phyloP scores from a whole-genome alignment of 2,113 vertebrate genomes.

The Neolamprologus modestus region DNA sequence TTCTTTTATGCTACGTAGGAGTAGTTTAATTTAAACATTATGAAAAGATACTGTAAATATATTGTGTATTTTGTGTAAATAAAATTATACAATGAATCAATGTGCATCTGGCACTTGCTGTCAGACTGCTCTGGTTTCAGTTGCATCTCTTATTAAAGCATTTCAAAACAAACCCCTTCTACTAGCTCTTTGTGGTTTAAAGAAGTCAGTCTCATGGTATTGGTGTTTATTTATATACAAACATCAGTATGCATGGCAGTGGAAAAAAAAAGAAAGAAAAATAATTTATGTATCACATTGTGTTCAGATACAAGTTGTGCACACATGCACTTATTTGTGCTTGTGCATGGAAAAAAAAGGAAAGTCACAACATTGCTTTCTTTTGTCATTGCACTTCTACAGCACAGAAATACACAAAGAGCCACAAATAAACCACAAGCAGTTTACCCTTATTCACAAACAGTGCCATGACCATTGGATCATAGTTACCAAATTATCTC shows the following conservation, averaged over 20 bases:
- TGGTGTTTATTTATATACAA: conserved; percentile 72
- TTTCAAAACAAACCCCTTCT: conserved; percentile 27
- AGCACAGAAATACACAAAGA: background rate
- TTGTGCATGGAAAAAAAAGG: background rate
- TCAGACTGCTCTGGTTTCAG: conserved; percentile 43
- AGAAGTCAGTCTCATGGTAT: background rate
- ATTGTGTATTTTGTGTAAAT: conserved; percentile 65
- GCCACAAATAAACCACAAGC: background rate
- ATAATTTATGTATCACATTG: background rate
- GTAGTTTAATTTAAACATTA: conserved; percentile 37
- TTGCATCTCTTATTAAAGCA: conserved; percentile 58
- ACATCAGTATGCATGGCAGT: conserved; percentile 6
- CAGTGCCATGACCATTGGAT: background rate
- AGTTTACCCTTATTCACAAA: background rate
- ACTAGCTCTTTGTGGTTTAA: background rate
- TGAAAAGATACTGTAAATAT: conserved; percentile 45
- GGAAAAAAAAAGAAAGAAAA: background rate
- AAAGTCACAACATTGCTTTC: background rate
- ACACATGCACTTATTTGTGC: background rate
- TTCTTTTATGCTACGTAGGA: conserved; percentile 14
- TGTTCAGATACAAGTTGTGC: background rate
- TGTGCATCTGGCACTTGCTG: conserved; percentile 57
- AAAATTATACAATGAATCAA: conserved; percentile 39
- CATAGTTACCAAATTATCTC: background rate
- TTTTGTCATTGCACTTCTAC: conserved; percentile 6